Conservation (phyloP, 2,113 vertebrate genomes). For the Sinocyclocheilus grahami region DNA sequence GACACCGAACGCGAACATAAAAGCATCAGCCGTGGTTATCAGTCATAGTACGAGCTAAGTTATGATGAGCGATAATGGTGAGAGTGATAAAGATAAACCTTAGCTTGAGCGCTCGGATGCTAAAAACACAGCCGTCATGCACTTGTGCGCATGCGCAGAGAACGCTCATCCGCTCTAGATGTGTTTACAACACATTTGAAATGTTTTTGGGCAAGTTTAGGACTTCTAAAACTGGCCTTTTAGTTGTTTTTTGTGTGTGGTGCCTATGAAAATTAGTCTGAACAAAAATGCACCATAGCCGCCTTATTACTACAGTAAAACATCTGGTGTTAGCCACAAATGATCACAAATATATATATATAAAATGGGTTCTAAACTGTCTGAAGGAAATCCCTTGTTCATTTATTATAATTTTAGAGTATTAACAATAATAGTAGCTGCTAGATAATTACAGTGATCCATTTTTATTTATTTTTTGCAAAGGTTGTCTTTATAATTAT, state of each 20-base stretch:
- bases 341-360: too few relatives aligned
- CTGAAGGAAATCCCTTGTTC: neutral
- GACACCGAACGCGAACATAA: neutral
- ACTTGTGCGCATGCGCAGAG: conserved; percentile 42
- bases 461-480: too few relatives aligned
- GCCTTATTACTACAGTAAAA: too few relatives aligned
- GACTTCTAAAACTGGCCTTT: neutral
- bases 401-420: neutral
- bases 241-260: neutral
- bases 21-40: neutral
- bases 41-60: neutral
- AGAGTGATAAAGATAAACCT: neutral
- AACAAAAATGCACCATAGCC: neutral
- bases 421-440: neutral
- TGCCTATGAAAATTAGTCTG: neutral
- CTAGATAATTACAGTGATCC: neutral
- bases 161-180: neutral
- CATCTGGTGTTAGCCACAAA: too few relatives aligned
- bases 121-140: conserved; percentile 37
- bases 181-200: neutral
- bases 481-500: too few relatives aligned
- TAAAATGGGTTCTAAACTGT: too few relatives aligned
- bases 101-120: conserved; percentile 15
- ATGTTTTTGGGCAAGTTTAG: neutral
- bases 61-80: neutral